These are phyloP conservation scores for Chiloscyllium punctatum DNA, from an alignment of 2,797 vertebrate species.

Conservation along the genomic window DNA sequence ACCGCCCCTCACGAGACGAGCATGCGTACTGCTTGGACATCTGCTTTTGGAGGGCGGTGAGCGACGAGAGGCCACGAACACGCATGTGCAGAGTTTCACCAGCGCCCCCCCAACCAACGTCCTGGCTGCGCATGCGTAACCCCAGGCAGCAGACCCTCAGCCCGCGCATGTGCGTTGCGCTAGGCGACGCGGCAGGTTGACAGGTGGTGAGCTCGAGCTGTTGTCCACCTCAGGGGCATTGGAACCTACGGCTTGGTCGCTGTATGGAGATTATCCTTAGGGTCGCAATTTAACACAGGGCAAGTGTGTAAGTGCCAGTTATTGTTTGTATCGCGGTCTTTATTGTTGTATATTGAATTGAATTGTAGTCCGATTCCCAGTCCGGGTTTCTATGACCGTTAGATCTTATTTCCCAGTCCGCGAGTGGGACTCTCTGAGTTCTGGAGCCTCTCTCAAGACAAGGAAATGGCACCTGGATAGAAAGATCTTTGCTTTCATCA, in stretches of 20 bases:
- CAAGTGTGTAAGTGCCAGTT: background rate
- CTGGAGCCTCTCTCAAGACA: no score
- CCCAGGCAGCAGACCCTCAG: no score
- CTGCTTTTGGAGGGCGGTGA: no score
- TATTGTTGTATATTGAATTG: background rate
- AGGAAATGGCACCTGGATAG: no score
- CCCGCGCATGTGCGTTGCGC: background rate
- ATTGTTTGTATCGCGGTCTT: background rate
- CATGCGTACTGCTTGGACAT: no score
- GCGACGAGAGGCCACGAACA: no score
- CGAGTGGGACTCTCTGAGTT: no score
- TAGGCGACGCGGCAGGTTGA: background rate
- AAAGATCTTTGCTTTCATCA: background rate
- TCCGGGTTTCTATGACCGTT: background rate
- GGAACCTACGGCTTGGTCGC: background rate
- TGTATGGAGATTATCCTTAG: background rate
- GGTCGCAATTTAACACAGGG: background rate
- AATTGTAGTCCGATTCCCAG: background rate
- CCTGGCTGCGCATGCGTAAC: no score
- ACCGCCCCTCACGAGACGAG: no score
- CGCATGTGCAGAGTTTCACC: no score
- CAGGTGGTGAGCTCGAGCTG: background rate
- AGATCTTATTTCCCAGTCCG: background rate
- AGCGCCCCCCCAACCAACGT: no score
- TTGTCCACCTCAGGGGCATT: background rate